Conservation (phyloP, 1,140 invertebrate species). For the Panulirus ornatus region DNA sequence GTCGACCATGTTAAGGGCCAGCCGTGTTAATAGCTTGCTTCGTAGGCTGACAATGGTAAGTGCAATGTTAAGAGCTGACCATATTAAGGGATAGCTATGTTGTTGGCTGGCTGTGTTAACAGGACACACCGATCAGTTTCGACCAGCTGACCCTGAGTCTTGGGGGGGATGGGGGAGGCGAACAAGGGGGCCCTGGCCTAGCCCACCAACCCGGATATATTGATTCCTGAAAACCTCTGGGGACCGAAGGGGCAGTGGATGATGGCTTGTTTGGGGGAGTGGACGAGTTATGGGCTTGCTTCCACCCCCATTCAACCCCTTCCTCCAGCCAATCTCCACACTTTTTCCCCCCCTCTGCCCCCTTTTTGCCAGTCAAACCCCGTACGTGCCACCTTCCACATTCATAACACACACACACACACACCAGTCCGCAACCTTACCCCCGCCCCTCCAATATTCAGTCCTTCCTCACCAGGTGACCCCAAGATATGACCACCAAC, state of each 20-base stretch:
- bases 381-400: too few relatives aligned
- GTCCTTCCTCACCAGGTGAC: too few relatives aligned
- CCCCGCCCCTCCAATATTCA: too few relatives aligned
- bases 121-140: too few relatives aligned
- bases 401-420: too few relatives aligned
- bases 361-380: background rate
- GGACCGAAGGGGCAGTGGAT: background rate
- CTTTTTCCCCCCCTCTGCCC: background rate
- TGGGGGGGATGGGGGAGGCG: background rate
- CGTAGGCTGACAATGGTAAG: background rate
- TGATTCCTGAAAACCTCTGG: slow-evolving; percentile 1
- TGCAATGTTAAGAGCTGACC: background rate
- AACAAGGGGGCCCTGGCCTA: background rate
- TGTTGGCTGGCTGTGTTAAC: too few relatives aligned
- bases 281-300: background rate
- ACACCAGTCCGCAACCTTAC: too few relatives aligned
- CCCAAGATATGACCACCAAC: too few relatives aligned
- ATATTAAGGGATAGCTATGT: too few relatives aligned
- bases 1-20: too few relatives aligned
- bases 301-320: background rate
- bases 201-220: slow-evolving; percentile 40
- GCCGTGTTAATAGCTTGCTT: too few relatives aligned
- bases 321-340: background rate
- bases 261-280: slow-evolving; percentile 43
- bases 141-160: too few relatives aligned